These are phyloP conservation scores for Troides oblongomaculatus DNA, from an alignment of 2,888 invertebrate genomes.

Conservation along the genomic window DNA sequence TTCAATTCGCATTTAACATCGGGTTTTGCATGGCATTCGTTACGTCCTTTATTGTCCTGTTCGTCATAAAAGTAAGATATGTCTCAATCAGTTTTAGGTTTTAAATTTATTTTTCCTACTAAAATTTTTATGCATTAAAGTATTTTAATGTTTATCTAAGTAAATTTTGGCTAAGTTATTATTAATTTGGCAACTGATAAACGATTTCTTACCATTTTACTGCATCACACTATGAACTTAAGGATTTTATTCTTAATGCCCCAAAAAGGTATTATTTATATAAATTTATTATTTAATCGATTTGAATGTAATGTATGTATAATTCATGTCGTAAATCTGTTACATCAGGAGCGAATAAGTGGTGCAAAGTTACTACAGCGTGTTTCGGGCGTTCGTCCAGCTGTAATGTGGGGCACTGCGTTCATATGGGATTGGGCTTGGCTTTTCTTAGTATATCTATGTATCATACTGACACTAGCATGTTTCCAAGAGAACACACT, in stretches of 20 bases:
- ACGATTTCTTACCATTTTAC: neutral
- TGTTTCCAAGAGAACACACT: constrained; percentile 85
- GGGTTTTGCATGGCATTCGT: constrained; percentile 90
- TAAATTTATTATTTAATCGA: too few relatives aligned
- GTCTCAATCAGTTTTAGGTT: constrained; percentile 4
- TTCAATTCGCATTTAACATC: constrained; percentile 85
- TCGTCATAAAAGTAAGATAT: constrained; percentile 67
- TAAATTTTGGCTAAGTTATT: neutral
- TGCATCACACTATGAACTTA: neutral
- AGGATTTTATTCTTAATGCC: too few relatives aligned
- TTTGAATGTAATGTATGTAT: neutral
- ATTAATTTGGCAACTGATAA: neutral
- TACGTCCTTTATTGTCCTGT: constrained; percentile 82
- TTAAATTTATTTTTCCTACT: neutral
- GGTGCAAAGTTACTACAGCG: constrained; percentile 86
- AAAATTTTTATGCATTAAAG: neutral
- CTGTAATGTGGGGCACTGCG: constrained; percentile 85
- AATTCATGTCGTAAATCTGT: neutral
- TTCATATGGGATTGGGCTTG: constrained; percentile 85
- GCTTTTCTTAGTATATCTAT: constrained; percentile 80
- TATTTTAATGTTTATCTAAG: neutral
- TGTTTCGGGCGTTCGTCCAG: constrained; percentile 84
- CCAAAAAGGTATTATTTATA: too few relatives aligned
- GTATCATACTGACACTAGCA: constrained; percentile 81
- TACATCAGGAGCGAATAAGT: constrained; percentile 82